Base-by-base conservation (phyloP, 2,888 invertebrate genomes). In the Pseudoips prasinana region DNA sequence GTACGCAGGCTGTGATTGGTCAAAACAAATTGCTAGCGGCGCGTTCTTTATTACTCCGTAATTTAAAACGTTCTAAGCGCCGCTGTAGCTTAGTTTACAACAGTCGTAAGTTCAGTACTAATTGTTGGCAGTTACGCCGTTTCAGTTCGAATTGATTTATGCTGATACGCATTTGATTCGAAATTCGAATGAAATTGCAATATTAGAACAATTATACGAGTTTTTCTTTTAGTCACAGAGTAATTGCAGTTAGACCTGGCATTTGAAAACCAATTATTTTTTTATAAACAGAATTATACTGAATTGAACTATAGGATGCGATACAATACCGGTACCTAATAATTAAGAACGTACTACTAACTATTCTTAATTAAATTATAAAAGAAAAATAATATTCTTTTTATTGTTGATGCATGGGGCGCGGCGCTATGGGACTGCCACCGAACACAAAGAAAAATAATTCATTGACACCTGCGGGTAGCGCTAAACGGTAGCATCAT, bases 1-100 rank as follows among this genome's bases (percentile, higher is more conserved):
- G 62, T 65, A 72, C 69, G 70, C 68, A 68, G 73, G 76, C 61
- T 72, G 78, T 76, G 82, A 90, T 90, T 90, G 90, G 90, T 70
- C 67, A 71, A 82, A 83, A 83, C 84, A 90, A 90, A 90, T 89
- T 89, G 89, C 81, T 74, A 72, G 79, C 81, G 86, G 79, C 64
- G 67, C 64, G 74, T 77, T 78, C 73, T 83, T 81, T 80, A 78
- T 74, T 63, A 58, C 47, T 32, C 33, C 64, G 61, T 73, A 73
- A 80, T 74, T 72, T 43, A 45, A 75, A 84, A 78, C 46, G 75
- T 51, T 75, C 40, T 76, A 82, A 65, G 63, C 52, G 73, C 62
- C 63, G 41, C 22, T 25, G 33, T 22, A n/a, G 39, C 28, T 39
- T 30, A 10, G 26, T 30, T 29, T 17, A 22, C 61, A 64, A 77